Base-by-base conservation (phyloP, 2,797 vertebrate species). In the Podarcis lilfordi region DNA sequence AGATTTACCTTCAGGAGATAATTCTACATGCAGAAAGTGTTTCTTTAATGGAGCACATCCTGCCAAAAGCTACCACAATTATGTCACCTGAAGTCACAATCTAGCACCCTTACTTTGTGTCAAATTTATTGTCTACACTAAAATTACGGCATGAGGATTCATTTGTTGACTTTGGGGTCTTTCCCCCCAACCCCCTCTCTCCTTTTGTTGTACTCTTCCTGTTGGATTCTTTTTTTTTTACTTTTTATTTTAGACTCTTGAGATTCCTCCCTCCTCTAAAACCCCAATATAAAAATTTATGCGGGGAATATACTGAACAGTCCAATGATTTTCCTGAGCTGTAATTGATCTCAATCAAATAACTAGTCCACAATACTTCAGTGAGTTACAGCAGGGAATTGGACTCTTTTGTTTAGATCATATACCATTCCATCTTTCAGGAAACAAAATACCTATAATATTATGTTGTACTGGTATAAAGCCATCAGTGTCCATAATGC, bases 1-100 rank as follows among this genome's bases (percentile, higher is more conserved):
- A 92, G 91, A 66, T 21, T 64, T 86, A 92, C 84, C 88, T 83
- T 72, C 55, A 92, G 85, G 88, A 81, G 0, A 82, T 29, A 89
- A 86, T 90, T 92, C 71, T 85, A 3, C 50, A 88, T 66, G 17
- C 29, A 40, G 10, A 71, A 77, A 78, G 82, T 43, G 3, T 10
- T 86, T 82, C 8, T 43, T 11, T 55, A 82, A 50, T 4, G 61
- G 32, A 3, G 5, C n/a, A 82, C 89, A 84, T 64, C 91, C 75
- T 50, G 29, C 3, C 86, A 74, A 84, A 86, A 92, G 64, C 37
- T 4, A 64, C 75, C 29, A 17, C 64, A 59, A 13, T 91, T 93
- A 89, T 75, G 19, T 82, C 82, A 71, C 45, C 6, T 72, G 21
- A 17, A 80, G 11, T 78, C 19, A 78, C 69, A 45, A 71, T 69